Evolutionary conservation across 2,888 invertebrate genomes (phyloP), one percentile per base, ranked within the genome.

Genomic region (Ophion obscuratus): DNA sequence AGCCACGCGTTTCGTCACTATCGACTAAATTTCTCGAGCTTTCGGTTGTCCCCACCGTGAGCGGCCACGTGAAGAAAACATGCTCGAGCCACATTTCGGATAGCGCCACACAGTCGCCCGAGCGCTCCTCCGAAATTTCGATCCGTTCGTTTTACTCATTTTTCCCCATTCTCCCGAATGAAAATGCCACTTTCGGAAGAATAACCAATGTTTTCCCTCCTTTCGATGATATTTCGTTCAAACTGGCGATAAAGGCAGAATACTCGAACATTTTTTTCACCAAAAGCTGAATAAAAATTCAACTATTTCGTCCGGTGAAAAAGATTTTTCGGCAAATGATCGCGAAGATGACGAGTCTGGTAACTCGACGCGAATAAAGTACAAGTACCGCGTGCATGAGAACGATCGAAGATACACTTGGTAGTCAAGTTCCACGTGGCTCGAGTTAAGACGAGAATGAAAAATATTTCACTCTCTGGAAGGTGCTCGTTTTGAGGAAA

Each of bases 51-150:
- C 61, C 27, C 61, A n/a, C 44, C 10, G 61, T 31, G 44, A 44
- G 75, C 31, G 40, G 85, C 87, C 89, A 89, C 89, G 89, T 88
- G 89, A 89, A 87, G 85, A 89, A 89, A 89, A 89, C 88, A 88
- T 89, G 89, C 82, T 87, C 84, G 78, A 44, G 17, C 59, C 40
- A 61, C 70, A 53, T 36, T 47, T 66, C 40, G 44, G 64, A 5
- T 70, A 4, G 44, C 71, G 76, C 66, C n/a, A 44, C 66, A 64
- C n/a, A 9, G 11, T 74, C 20, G 36, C 47, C 10, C 73, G 40
- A 47, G 57, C 44, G 62, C 44, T 44, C 53, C 66, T 73, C 44
- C 64, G 77, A 74, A 68, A 68, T 20, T 78, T 68, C 24, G 2
- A 59, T 7, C 20, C 36, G 20, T 6, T 36, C 66, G n/a, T 36